Conservation (phyloP, 2,888 invertebrate species). For the Dione vanillae region DNA sequence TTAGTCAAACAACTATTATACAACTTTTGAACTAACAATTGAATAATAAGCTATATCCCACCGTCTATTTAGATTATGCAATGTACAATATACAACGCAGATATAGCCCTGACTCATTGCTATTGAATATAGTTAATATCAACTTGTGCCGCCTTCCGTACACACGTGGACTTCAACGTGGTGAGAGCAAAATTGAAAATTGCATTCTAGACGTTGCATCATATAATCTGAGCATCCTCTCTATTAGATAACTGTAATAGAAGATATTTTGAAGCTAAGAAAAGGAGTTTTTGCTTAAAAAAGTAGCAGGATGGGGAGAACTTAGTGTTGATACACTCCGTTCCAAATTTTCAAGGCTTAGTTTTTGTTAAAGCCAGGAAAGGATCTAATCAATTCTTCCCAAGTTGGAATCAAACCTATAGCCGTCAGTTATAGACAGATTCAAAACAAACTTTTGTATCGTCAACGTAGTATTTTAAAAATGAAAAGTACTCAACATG, state of each 20-base stretch:
- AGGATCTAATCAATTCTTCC: too few relatives aligned
- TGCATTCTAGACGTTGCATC: slow-evolving; percentile 23
- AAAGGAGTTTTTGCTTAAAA: too few relatives aligned
- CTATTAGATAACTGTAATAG: neutral
- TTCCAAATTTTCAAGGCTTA: too few relatives aligned
- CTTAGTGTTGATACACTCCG: too few relatives aligned
- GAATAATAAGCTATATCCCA: slow-evolving; percentile 10
- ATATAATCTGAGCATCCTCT: slow-evolving; percentile 2
- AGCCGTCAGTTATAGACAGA: too few relatives aligned
- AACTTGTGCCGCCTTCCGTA: neutral
- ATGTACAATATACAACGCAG: neutral
- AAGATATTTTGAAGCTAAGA: neutral
- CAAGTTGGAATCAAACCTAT: too few relatives aligned
- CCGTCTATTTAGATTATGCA: slow-evolving; percentile 12
- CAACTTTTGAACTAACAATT: slow-evolving; percentile 16
- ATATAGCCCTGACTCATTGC: neutral
- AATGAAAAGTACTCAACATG: too few relatives aligned
- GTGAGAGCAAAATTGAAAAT: slow-evolving; percentile 18
- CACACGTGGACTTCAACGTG: slow-evolving; percentile 32
- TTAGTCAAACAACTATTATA: slow-evolving; percentile 4
- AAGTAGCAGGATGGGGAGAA: too few relatives aligned
- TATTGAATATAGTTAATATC: neutral
- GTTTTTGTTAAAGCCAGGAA: too few relatives aligned
- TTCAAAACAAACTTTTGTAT: too few relatives aligned
- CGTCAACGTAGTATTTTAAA: too few relatives aligned